Percentiles rank a stretch among this genome's conserved stretches.
phyloP scores from a whole-genome alignment of 2,888 invertebrate genomes.

The Calameuta idolon region DNA sequence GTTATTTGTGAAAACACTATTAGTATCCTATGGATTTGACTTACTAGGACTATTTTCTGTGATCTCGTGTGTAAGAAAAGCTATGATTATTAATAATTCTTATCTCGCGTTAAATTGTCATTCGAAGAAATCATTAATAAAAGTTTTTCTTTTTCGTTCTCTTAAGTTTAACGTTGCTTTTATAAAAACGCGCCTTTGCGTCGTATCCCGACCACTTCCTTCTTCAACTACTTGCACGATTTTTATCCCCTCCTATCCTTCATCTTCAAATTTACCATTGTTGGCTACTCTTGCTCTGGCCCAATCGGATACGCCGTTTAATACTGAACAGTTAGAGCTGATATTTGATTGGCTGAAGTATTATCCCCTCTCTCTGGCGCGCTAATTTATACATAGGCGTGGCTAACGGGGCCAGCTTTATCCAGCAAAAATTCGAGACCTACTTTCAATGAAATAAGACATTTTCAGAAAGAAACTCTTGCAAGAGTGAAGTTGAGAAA shows the following conservation, averaged over 20 bases:
- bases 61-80: slow-evolving; percentile 19
- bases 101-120: slow-evolving; percentile 18
- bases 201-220: background rate
- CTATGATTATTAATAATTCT: slow-evolving; percentile 15
- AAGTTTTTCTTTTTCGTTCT: slow-evolving; percentile 1
- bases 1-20: slow-evolving; percentile 1
- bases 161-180: background rate
- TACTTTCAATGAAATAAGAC: background rate
- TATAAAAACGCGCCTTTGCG: background rate
- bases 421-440: background rate
- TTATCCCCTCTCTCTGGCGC: slow-evolving; percentile 25
- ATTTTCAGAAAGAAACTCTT: background rate
- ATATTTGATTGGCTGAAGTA: slow-evolving; percentile 23
- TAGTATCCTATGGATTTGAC: slow-evolving; percentile 9
- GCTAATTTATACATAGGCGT: background rate
- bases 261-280: background rate
- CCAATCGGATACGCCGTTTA: slow-evolving; percentile 23
- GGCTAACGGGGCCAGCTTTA: background rate
- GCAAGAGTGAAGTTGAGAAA: background rate
- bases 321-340: slow-evolving; percentile 28
- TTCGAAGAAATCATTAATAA: background rate
- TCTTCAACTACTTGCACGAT: background rate
- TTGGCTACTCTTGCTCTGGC: background rate
- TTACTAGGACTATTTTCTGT: slow-evolving; percentile 21
- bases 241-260: background rate